Evolutionary conservation across 2,113 vertebrate genomes (phyloP), one percentile per base, ranked within the genome.

Genomic region (Pedetes capensis): DNA sequence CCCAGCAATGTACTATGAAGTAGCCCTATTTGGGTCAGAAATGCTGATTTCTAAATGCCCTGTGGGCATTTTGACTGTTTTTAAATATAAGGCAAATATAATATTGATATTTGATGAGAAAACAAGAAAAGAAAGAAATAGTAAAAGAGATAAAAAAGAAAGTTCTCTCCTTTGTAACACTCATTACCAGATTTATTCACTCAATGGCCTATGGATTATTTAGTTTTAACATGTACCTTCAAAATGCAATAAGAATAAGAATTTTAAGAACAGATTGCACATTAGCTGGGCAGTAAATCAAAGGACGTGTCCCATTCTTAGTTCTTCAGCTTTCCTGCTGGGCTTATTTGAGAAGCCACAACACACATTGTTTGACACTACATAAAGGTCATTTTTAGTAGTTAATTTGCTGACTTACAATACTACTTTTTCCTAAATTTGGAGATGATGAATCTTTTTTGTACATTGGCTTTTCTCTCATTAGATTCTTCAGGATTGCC

Each of bases 371-470:
- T 53, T 69, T 94, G 83, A 90, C 72, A 66, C 84, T 96, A 94
- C 39, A 0, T 0, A 3, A 82, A 95, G 94, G 95, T 85, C 69
- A 93, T 37, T 96, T 93, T 64, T 82, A 34, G 64, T 87, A 44
- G 37, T 91, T 96, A 13, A 63, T 92, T 95, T 96, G 79, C 80
- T 90, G 71, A 87, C 20, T 53, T 71, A 4, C 0, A 11, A 18
- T 16, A 42, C 39, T 94, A 82, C 29, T 93, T 93, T 92, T 74
- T 37, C 85, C 76, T 86, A 69, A 59, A 80, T 96, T 94, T 93
- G 79, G 93, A 89, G 63, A 74, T 72, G 39, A 91, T 72, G 83
- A 74, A 39, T 80, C 42, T 49, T 83, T 68, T 63, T 59, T 34
- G 0, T n/a, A 44, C 11, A 74, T 89, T 16, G 23, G 66, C 49